Conservation (phyloP, 2,797 vertebrate genomes). For the Ptychobarbus kaznakovi region DNA sequence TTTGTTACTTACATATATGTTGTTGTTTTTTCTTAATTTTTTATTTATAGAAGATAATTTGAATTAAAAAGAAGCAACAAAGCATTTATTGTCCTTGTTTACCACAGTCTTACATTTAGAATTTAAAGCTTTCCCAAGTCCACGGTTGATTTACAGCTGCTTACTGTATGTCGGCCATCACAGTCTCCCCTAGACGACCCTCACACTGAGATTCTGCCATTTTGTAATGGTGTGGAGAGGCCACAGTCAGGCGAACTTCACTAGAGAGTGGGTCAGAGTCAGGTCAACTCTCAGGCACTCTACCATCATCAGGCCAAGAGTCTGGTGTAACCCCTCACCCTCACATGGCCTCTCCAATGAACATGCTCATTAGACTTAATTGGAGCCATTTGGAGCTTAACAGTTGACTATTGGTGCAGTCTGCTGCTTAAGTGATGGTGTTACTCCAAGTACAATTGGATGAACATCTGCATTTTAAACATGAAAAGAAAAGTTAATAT, state of each 20-base stretch:
- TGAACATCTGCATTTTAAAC: neutral
- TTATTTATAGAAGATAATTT: neutral
- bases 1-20: neutral
- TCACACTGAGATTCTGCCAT: conserved; percentile 61
- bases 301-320: conserved; percentile 50
- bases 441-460: neutral
- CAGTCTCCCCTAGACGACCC: conserved; percentile 56
- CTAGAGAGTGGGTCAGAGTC: conserved; percentile 60
- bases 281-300: conserved; percentile 59
- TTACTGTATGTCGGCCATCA: conserved; percentile 53
- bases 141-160: conserved; percentile 9
- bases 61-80: neutral
- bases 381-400: conserved; percentile 32
- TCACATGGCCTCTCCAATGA: conserved; percentile 8
- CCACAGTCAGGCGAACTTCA: conserved; percentile 61
- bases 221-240: conserved; percentile 61
- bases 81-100: neutral
- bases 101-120: neutral
- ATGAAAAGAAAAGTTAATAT: neutral
- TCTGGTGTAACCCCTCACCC: conserved; percentile 39
- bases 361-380: conserved; percentile 17
- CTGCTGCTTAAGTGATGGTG: conserved; percentile 43
- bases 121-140: neutral
- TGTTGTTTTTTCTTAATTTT: neutral
- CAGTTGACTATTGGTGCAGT: conserved; percentile 24